Base-by-base conservation (phyloP, 2,888 invertebrate genomes). In the Cyclophora albipunctata region DNA sequence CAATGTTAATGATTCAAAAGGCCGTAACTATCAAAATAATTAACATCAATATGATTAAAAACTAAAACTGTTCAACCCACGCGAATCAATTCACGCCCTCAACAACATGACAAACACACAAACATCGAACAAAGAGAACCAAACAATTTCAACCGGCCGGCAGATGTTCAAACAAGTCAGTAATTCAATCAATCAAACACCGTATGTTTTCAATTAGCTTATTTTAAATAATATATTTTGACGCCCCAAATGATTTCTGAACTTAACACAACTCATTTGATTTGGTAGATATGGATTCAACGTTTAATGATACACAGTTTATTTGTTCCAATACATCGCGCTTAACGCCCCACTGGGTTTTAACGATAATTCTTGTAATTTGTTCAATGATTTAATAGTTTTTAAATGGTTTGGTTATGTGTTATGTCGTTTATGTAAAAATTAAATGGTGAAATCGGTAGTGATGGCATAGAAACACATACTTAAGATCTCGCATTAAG, bases 101-200 rank as follows among this genome's bases (percentile, higher is more conserved):
- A 37, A 63, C 66, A 58, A 59, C 58, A 64, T 62, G 59, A 66
- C 57, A 60, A 49, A 57, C 69, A 64, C 60, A 74, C 75, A 73
- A 62, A 66, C 66, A 75, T 20, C 20, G 20, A 52, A 52, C 49
- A 48, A 58, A 55, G 71, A 59, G 69, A 74, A 69, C 73, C 67
- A 70, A 71, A 67, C 69, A 66, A 52, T 43, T 62, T 51, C 63
- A 49, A 49, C 57, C 57, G 55, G 62, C 20, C 60, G 67, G 69
- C 81, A 82, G 81, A 81, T 82, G 82, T 78, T 64, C 80, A 81
- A 81, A 80, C 70, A 78, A 53, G 61, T 62, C 59, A 64, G 63
- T 63, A 67, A 68, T 67, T 69, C 67, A 63, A 78, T 73, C 74
- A 73, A 75, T 76, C 73, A 75, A 54, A 60, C 59, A 61, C 64